A percentile compares a stretch with the other conserved stretches of the same genome.
These are phyloP conservation scores for Morpho deidamia DNA, from an alignment of 2,888 invertebrate genomes.

Conservation along the genomic window DNA sequence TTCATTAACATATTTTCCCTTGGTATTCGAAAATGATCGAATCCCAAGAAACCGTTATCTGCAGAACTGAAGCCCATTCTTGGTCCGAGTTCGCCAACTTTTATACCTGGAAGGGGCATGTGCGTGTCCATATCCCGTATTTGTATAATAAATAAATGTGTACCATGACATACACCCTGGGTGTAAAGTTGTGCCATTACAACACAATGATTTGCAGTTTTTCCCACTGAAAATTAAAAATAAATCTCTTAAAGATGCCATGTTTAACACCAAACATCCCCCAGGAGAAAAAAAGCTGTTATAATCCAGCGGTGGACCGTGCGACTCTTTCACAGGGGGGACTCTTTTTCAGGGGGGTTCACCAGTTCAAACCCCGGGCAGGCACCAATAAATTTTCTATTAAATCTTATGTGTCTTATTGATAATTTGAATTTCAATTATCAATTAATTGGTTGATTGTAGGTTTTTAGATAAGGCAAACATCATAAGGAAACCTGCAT, in stretches of 20 bases:
- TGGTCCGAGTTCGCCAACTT: slow-evolving; percentile 95
- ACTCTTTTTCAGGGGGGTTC: too few species aligned
- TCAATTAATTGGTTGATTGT: too few species aligned
- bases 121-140: slow-evolving; percentile 93
- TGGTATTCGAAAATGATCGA: slow-evolving; percentile 92
- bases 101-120: slow-evolving; percentile 89
- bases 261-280: too few species aligned
- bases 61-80: slow-evolving; percentile 93
- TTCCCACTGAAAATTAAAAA: slow-evolving; percentile 84
- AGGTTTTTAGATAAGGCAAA: too few species aligned
- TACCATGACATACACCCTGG: slow-evolving; percentile 88
- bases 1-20: slow-evolving; percentile 96
- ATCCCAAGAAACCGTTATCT: slow-evolving; percentile 95
- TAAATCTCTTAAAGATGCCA: background rate
- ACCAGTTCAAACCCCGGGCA: too few species aligned
- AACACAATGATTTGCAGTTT: slow-evolving; percentile 93
- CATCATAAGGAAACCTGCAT: too few species aligned
- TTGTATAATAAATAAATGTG: slow-evolving; percentile 95
- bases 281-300: too few species aligned
- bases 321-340: too few species aligned
- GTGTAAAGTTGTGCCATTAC: slow-evolving; percentile 95
- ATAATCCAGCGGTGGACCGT: too few species aligned
- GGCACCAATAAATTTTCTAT: too few species aligned
- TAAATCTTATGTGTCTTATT: too few species aligned
- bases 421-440: too few species aligned